Base-by-base conservation (phyloP, 2,797 vertebrate species). In the Galaxias olidus region DNA sequence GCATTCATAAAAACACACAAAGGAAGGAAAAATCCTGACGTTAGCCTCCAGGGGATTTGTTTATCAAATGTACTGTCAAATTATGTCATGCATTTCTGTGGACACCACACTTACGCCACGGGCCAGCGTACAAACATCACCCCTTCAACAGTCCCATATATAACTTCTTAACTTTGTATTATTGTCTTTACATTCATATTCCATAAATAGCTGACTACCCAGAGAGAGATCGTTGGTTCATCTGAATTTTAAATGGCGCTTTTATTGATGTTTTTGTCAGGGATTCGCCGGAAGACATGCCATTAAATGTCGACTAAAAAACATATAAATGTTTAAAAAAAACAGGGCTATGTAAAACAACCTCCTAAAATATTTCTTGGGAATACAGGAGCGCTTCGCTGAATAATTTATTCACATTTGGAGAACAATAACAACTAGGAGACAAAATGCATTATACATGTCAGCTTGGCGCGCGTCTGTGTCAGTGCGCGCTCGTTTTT, bases 11-110 rank as follows among this genome's bases (percentile, higher is more conserved):
- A 17, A 41, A 10, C 43, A 71, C 71, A 52, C 51, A 62, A 57
- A 6, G 12, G 59, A 30, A 72, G 6, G 15, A 56, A 74, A 74
- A 73, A 65, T n/a, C n/a, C n/a, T n/a, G n/a, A 41, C 43, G 69
- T 81, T 77, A 83, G 83, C 81, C 87, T 87, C 83, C 59, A 80
- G 84, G 84, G 78, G 76, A 88, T 91, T 91, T 90, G 88, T 87
- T 89, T 91, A 71, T 90, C 88, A 91, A 91, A 91, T 89, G 79
- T 81, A 76, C 81, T 91, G 87, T 90, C 89, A 90, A 88, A 89
- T 89, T 82, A 86, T 70, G 84, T 88, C 77, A 87, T 77, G 75
- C 78, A 71, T 86, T 84, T 86, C 80, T 87, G 56, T 52, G 80
- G 79, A 76, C 70, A 81, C 75, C 81, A 51, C 80, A 78, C 83